Evolutionary conservation across 2,113 vertebrate genomes (phyloP).

Genomic region (Datnioides undecimradiatus): DNA sequence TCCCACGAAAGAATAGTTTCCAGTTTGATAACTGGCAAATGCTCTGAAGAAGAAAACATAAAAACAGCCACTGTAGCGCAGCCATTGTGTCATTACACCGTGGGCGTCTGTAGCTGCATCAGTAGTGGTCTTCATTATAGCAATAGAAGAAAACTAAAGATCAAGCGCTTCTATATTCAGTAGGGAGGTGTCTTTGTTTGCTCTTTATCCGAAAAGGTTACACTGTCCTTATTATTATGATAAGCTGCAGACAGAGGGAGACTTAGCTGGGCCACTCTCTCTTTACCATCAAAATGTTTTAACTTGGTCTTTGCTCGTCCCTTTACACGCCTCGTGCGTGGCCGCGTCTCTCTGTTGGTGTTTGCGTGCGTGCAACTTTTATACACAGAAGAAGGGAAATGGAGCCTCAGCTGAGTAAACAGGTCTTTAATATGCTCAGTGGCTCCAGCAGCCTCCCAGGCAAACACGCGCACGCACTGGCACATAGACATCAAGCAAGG

Average conservation of each 20-base stretch:
- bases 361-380: constrained; percentile 41
- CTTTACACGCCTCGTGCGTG: constrained; percentile 1
- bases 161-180: constrained; percentile 43
- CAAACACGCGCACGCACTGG: constrained; percentile 58
- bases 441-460: constrained; percentile 72
- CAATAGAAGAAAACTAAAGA: constrained; percentile 61
- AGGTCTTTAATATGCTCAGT: constrained; percentile 86
- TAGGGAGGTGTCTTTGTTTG: constrained; percentile 56
- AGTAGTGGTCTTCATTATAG: constrained; percentile 1
- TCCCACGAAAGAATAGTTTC: constrained; percentile 35
- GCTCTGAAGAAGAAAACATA: constrained; percentile 10
- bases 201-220: constrained; percentile 75
- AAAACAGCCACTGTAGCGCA: not conserved
- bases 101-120: constrained; percentile 20
- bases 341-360: constrained; percentile 38
- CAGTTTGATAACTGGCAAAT: constrained; percentile 37
- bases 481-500: constrained; percentile 59
- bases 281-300: constrained; percentile 56
- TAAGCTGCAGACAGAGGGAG: constrained; percentile 61
- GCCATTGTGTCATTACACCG: constrained; percentile 3
- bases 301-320: constrained; percentile 58
- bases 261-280: constrained; percentile 29
- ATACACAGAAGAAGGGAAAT: constrained; percentile 65
- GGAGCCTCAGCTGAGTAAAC: constrained; percentile 85
- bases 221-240: constrained; percentile 78